Conservation (phyloP, 2,113 vertebrate genomes). For the Boulengeromyrus knoepffleri region DNA sequence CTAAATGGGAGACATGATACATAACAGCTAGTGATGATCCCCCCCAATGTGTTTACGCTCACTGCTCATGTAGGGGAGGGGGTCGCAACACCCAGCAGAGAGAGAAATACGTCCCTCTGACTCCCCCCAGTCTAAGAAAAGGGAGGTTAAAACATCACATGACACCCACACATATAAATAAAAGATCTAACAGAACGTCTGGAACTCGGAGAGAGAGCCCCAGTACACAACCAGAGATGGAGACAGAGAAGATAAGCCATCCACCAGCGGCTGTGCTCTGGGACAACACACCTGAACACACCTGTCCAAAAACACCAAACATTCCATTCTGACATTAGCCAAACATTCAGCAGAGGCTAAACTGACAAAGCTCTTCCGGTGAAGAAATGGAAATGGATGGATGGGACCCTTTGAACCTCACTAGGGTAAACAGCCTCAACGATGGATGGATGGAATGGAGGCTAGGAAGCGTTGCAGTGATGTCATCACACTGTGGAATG, state of each 20-base stretch:
- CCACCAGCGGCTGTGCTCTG: background rate
- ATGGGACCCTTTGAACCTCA: background rate
- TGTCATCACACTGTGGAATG: background rate
- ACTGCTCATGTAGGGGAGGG: background rate
- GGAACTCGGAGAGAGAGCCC: background rate
- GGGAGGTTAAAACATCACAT: background rate
- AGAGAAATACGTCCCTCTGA: background rate
- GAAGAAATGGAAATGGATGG: background rate
- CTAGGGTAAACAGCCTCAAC: background rate
- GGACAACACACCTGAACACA: background rate
- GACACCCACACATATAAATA: constrained; percentile 19
- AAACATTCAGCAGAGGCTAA: background rate
- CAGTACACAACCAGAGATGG: background rate
- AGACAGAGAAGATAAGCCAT: background rate
- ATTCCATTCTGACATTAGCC: background rate
- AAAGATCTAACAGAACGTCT: constrained; percentile 9
- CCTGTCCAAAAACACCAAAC: background rate
- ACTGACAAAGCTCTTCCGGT: background rate
- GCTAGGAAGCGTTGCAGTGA: background rate
- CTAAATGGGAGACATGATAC: background rate
- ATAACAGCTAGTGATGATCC: background rate
- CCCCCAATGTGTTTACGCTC: background rate
- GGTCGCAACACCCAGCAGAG: background rate
- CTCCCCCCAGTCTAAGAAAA: background rate
- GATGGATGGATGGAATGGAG: background rate